These are phyloP conservation scores for Busseola fusca DNA, from an alignment of 2,888 invertebrate genomes.

Conservation along the genomic window DNA sequence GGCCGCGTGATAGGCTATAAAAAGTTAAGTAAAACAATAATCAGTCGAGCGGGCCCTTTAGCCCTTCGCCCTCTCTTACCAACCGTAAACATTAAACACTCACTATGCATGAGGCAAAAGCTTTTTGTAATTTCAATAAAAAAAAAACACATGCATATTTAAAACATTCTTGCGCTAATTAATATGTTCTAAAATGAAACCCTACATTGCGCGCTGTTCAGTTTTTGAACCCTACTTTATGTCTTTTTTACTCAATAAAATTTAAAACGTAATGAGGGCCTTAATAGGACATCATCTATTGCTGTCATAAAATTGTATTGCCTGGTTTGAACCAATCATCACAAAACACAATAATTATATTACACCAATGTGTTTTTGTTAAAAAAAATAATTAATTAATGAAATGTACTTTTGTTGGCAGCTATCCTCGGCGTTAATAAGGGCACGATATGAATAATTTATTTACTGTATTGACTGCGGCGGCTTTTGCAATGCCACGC, in stretches of 20 bases:
- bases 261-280: slow-evolving; percentile 1
- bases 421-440: slow-evolving; percentile 49
- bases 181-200: slow-evolving; percentile 39
- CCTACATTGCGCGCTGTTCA: slow-evolving; percentile 1
- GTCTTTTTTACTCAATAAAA: slow-evolving; percentile 11
- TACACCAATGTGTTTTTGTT: slow-evolving; percentile 22
- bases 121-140: slow-evolving; percentile 59
- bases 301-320: slow-evolving; percentile 19
- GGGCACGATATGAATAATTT: slow-evolving; percentile 63
- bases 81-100: slow-evolving; percentile 70
- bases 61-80: slow-evolving; percentile 63
- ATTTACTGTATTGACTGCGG: slow-evolving; percentile 58
- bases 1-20: slow-evolving; percentile 73
- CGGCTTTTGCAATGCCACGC: slow-evolving; percentile 61
- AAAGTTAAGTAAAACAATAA: slow-evolving; percentile 85
- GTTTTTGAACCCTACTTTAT: not conserved
- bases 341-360: slow-evolving; percentile 26
- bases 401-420: slow-evolving; percentile 43
- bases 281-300: not conserved
- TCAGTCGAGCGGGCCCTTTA: slow-evolving; percentile 73
- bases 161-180: slow-evolving; percentile 27
- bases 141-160: slow-evolving; percentile 53
- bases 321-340: slow-evolving; percentile 20
- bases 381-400: slow-evolving; percentile 18
- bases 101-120: slow-evolving; percentile 63